These are phyloP conservation scores for Euwallacea similis DNA, from an alignment of 1,140 invertebrate species.

Conservation along the genomic window DNA sequence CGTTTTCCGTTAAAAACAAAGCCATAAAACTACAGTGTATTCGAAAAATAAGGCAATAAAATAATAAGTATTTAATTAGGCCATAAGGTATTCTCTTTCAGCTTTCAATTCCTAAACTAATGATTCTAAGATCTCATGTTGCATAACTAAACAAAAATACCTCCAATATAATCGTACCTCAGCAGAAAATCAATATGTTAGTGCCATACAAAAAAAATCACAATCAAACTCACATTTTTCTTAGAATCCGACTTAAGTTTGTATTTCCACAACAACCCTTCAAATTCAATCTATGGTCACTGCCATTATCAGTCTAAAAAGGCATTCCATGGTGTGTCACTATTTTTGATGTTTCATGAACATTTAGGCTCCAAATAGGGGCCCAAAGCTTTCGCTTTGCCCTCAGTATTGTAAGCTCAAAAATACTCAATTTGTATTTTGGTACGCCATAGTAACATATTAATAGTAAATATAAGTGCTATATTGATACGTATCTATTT, in stretches of 20 bases:
- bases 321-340: conserved; percentile 27
- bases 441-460: conserved; percentile 38
- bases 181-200: too few relatives aligned
- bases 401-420: conserved; percentile 28
- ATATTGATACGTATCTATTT: conserved; percentile 26
- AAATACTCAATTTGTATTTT: conserved; percentile 39
- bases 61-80: too few relatives aligned
- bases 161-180: too few relatives aligned
- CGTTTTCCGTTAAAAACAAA: not conserved
- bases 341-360: not conserved
- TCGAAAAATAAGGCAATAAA: conserved; percentile 36
- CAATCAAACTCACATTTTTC: too few relatives aligned
- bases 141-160: too few relatives aligned
- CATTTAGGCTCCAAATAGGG: not conserved
- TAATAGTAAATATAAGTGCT: conserved; percentile 38
- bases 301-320: conserved; percentile 13
- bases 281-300: conserved; percentile 12
- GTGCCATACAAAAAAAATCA: too few relatives aligned
- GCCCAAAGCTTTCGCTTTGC: too few relatives aligned
- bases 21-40: conserved; percentile 36
- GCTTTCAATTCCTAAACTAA: too few relatives aligned
- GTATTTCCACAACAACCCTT: not conserved
- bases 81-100: too few relatives aligned
- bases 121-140: too few relatives aligned
- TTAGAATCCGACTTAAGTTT: too few relatives aligned